Evolutionary conservation across 1,140 invertebrate genomes (phyloP), one percentile per base, ranked within the genome.

Genomic region (Drosophila aff.): DNA sequence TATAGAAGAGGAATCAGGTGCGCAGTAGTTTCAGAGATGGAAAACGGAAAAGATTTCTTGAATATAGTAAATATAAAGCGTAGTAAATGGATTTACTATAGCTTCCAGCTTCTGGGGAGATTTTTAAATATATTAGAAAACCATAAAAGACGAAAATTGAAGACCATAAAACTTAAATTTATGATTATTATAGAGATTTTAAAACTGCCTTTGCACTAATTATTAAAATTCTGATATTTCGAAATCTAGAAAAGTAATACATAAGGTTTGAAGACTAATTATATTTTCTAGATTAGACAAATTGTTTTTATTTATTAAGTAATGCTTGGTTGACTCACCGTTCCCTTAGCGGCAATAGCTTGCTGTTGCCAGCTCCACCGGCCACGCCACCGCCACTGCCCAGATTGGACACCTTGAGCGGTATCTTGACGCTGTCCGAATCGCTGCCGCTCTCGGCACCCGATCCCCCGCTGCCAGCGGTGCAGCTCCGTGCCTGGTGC

Each of bases 341-440:
- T 92, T 96, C 95, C 85, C 95, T 94, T 77, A 95, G 94, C 4
- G 94, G 94, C 71, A 92, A 58, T 40, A 92, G 64, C 49, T 92
- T 92, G 16, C 50, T 21, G 50, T 69, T 69, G 15, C 71, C 81
- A 18, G 52, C 58, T 52, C 61, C 72, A 4, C 62, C 72, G 49
- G 61, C 69, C 23, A 76, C 67, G 44, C 76, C 76, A 66, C 76
- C 69, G 58, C 81, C 85, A 59, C 52, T 85, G 65, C 91, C 91
- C 77, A 92, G 73, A 64, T 91, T 92, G 75, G 81, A 93, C 76
- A 81, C 93, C 94, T 92, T 92, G n/a, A 92, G 67, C 76, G 92
- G 94, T 73, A 94, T 94, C 60, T 94, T 92, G 58, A 95, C 85
- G 84, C 95, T 94, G 79, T 96, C 96, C 26, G 96, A 96, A 87